A percentile compares a stretch with the other conserved stretches of the same genome.
Conservation (phyloP, 2,113 vertebrate species). For the Indicator indicator region DNA sequence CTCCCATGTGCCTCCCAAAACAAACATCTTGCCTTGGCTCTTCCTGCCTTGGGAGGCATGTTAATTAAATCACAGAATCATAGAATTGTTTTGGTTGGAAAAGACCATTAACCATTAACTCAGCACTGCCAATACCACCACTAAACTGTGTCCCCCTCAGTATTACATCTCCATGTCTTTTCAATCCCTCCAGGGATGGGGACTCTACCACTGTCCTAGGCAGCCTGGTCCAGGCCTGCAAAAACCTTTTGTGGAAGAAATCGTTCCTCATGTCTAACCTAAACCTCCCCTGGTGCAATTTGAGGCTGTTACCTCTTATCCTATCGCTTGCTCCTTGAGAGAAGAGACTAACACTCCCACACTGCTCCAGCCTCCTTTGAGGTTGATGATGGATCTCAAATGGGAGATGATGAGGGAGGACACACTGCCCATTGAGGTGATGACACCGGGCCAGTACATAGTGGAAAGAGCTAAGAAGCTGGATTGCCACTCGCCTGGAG, state of each 20-base stretch:
- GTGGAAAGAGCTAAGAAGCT: background rate
- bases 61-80: background rate
- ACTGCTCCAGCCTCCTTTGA: background rate
- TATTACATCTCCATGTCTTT: too few relatives aligned
- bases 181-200: background rate
- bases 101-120: too few relatives aligned
- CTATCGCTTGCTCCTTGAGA: background rate
- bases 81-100: too few relatives aligned
- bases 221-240: too few relatives aligned
- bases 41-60: fast-evolving
- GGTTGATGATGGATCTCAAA: background rate
- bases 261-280: background rate
- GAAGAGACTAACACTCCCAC: background rate
- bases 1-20: background rate
- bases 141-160: too few relatives aligned
- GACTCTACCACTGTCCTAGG: too few relatives aligned
- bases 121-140: too few relatives aligned
- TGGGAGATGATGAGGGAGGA: background rate
- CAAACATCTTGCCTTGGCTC: background rate
- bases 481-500: background rate
- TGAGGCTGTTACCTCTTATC: background rate
- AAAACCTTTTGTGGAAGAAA: too few relatives aligned
- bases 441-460: background rate
- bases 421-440: background rate
- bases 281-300: too few relatives aligned